Evolutionary conservation across 2,797 vertebrate genomes (phyloP).

Genomic region (Acanthopagrus latus): DNA sequence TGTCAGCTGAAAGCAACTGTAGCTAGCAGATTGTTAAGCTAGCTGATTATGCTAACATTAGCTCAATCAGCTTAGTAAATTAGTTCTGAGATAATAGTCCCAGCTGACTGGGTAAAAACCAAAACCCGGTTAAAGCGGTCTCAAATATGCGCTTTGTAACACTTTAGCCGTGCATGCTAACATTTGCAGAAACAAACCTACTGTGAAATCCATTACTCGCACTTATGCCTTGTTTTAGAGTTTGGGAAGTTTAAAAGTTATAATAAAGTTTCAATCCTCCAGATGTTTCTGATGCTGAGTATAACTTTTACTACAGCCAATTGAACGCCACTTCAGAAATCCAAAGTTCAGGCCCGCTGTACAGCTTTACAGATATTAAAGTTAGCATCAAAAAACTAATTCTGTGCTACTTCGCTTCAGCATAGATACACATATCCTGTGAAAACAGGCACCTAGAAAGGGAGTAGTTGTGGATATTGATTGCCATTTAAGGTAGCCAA

Average conservation of each 20-base stretch:
- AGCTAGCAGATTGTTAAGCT: neutral
- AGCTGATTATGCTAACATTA: neutral
- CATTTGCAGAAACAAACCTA: neutral
- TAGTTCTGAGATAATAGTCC: neutral
- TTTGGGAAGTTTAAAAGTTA: neutral
- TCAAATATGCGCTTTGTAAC: neutral
- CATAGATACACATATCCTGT: no score
- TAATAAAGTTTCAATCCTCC: neutral
- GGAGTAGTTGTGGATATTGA: no score
- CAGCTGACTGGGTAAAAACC: neutral
- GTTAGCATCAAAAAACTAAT: no score
- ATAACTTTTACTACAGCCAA: neutral
- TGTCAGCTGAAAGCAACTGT: neutral
- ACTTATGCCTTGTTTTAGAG: neutral
- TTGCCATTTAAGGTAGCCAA: no score
- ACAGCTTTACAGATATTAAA: no score
- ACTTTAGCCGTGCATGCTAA: neutral
- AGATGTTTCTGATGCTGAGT: neutral
- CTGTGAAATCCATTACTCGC: neutral
- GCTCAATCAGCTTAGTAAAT: no score
- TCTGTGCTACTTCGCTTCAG: no score
- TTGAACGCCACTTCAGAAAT: neutral
- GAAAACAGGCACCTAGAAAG: no score
- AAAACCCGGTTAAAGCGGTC: neutral
- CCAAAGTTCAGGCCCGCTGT: neutral